Evolutionary conservation across 2,113 vertebrate genomes (phyloP), one percentile per base, ranked within the genome.

Genomic region (Rutilus rutilus): DNA sequence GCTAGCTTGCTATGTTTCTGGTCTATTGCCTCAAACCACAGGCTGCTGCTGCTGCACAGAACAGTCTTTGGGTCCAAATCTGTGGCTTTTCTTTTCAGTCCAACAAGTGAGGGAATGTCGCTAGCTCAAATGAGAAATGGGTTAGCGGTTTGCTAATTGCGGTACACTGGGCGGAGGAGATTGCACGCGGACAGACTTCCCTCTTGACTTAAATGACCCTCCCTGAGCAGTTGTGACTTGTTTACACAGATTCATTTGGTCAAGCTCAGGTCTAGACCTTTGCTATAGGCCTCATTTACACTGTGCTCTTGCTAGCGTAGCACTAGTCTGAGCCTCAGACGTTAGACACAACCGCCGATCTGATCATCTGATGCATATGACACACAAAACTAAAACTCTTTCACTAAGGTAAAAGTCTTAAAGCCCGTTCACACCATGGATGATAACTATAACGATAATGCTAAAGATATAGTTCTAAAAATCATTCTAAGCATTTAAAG

Each of bases 191-290:
- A 42, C 9, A 21, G 76, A 33, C 42, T 74, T 86, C 4, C 77
- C 54, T 27, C 73, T 80, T 27, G 90, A 30, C 85, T 91, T 86
- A 21, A 65, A 69, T 74, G 77, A 42, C 67, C 47, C 87, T 85
- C 88, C 86, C 80, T 86, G 21, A 86, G 74, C 78, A 59, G 23
- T 85, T 84, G 78, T 82, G 84, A 62, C 21, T 59, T 87, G 76
- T 67, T 92, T 89, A 85, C 88, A 90, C 78, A 87, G 84, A 88
- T 88, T 89, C 76, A 87, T 92, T 86, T 74, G 88, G 86, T 36
- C 75, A 64, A 79, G 50, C 39, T 57, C 4, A 67, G 17, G 89
- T 87, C 85, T 27, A 64, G 50, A 78, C 17, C 33, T 86, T 78
- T 83, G 50, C 27, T 59, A n/a, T 54, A n/a, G 25, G 52, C 62